These are phyloP conservation scores for Aporophyla lueneburgensis DNA, from an alignment of 2,888 invertebrate genomes.

Conservation along the genomic window DNA sequence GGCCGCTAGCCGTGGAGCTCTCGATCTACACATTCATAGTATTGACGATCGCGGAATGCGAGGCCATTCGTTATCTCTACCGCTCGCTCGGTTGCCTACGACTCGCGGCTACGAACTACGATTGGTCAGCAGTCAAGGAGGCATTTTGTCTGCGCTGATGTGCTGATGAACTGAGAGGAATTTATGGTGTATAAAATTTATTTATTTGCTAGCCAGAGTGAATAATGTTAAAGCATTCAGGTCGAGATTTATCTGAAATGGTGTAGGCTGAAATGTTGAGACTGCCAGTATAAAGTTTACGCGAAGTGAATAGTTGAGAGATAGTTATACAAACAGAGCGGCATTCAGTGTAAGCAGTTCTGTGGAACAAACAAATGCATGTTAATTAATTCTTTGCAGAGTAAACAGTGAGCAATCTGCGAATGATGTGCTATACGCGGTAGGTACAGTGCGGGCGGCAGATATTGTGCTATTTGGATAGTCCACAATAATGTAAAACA, in stretches of 20 bases:
- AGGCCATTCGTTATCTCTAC: slow-evolving; percentile 31
- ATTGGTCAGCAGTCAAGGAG: neutral
- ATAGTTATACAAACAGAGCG: slow-evolving; percentile 25
- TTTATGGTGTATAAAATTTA: neutral
- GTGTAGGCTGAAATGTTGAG: slow-evolving; percentile 11
- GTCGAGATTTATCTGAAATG: neutral
- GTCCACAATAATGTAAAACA: neutral
- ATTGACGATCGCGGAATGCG: slow-evolving; percentile 31
- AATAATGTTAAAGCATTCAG: neutral
- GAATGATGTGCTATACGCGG: neutral
- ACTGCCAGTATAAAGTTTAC: slow-evolving; percentile 9
- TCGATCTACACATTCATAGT: neutral
- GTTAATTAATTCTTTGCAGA: slow-evolving; percentile 14
- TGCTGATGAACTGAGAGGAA: slow-evolving; percentile 1
- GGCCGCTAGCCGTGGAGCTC: neutral
- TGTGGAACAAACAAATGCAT: slow-evolving; percentile 5
- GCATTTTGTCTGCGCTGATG: neutral
- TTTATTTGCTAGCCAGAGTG: slow-evolving; percentile 5
- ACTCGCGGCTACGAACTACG: neutral
- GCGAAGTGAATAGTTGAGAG: slow-evolving; percentile 26
- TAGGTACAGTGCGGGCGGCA: neutral
- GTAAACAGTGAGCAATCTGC: neutral
- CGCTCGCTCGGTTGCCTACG: neutral
- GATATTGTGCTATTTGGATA: neutral
- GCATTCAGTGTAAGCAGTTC: slow-evolving; percentile 3